A percentile compares a stretch with the other conserved stretches of the same genome.
Evolutionary conservation across 1,140 invertebrate species (phyloP).

Genomic region (Drosophila watanabei): DNA sequence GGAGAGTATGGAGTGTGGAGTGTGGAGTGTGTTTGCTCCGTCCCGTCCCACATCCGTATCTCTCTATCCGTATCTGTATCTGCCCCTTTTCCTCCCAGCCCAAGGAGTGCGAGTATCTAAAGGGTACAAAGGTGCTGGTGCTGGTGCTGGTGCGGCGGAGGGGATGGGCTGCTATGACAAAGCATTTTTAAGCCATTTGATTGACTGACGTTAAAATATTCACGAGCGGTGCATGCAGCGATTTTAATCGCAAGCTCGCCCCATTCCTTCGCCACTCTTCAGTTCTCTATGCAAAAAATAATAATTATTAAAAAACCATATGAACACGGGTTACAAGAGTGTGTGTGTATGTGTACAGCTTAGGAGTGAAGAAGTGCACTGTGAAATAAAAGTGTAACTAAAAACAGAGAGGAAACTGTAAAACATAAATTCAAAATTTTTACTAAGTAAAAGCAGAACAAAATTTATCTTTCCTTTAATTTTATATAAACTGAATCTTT

Average conservation of each 20-base stretch:
- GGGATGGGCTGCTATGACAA: slow-evolving; percentile 66
- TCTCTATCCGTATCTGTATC: slow-evolving; percentile 27
- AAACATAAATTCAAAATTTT: too few species aligned
- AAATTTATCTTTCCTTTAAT: too few species aligned
- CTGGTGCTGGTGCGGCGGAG: neutral
- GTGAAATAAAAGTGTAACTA: neutral
- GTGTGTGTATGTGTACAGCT: slow-evolving; percentile 39
- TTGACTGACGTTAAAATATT: slow-evolving; percentile 84
- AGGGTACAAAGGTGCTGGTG: slow-evolving; percentile 8
- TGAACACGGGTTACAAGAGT: slow-evolving; percentile 33
- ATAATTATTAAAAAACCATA: slow-evolving; percentile 82
- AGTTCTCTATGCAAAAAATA: slow-evolving; percentile 76
- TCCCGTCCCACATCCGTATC: slow-evolving; percentile 8
- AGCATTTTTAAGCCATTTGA: slow-evolving; percentile 84
- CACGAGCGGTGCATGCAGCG: slow-evolving; percentile 70
- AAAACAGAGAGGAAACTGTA: neutral
- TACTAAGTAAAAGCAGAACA: too few species aligned
- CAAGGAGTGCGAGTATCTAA: slow-evolving; percentile 19
- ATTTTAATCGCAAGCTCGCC: slow-evolving; percentile 78
- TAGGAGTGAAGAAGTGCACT: slow-evolving; percentile 33
- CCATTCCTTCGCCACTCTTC: slow-evolving; percentile 69
- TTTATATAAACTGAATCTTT: too few species aligned
- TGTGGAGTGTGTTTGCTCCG: slow-evolving; percentile 7
- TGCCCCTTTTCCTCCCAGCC: slow-evolving; percentile 17
- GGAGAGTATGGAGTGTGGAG: slow-evolving; percentile 3